Conservation (phyloP, 64 coral and sea anemone genomes). For the Hydrozoanthus tunicans region DNA sequence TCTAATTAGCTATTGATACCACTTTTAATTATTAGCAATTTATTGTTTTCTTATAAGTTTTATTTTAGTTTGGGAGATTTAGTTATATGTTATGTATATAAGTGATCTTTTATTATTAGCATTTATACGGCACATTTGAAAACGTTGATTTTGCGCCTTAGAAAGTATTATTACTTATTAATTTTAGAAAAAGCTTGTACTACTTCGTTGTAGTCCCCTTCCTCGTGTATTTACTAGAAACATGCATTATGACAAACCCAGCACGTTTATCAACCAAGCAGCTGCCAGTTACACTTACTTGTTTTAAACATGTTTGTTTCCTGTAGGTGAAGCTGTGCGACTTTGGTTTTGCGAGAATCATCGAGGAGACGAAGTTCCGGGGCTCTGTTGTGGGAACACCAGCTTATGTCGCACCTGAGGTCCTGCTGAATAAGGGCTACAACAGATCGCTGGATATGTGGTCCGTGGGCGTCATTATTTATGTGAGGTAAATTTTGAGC, state of each 20-base stretch:
- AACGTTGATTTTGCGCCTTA: not conserved
- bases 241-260: not conserved
- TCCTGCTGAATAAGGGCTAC: slow-evolving; percentile 94
- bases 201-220: too few species aligned
- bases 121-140: not conserved
- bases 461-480: slow-evolving; percentile 97
- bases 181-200: too few species aligned
- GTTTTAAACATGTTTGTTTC: too few species aligned
- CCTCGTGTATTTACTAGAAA: not conserved
- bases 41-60: too few species aligned
- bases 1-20: too few species aligned
- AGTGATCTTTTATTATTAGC: too few species aligned
- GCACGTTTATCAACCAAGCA: too few species aligned
- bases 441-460: slow-evolving; percentile 99
- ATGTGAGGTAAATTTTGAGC: slow-evolving; percentile 80
- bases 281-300: too few species aligned
- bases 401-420: slow-evolving; percentile 95
- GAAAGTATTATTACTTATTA: not conserved
- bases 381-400: slow-evolving; percentile 98
- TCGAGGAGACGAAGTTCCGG: slow-evolving; percentile 95
- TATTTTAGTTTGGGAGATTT: too few species aligned
- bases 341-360: slow-evolving; percentile 97
- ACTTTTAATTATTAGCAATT: too few species aligned
- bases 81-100: too few species aligned
- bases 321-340: slow-evolving; percentile 92